phyloP scores from a whole-genome alignment of 2,888 invertebrate genomes.

The Cyaniris semiargus region DNA sequence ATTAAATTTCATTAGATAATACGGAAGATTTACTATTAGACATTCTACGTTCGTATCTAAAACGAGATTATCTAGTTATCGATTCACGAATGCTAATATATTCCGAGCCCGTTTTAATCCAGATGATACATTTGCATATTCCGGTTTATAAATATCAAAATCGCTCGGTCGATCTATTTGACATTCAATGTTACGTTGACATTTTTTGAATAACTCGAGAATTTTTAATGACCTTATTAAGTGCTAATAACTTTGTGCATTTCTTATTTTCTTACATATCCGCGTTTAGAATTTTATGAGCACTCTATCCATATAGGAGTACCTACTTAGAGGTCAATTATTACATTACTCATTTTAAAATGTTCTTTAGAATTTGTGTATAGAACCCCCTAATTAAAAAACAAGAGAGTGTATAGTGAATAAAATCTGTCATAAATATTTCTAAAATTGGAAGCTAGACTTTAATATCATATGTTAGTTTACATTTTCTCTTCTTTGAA shows the following conservation, averaged over 20 bases:
- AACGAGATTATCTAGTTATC: neutral
- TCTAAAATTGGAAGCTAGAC: no score
- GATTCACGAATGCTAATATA: conserved; percentile 23
- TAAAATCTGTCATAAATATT: no score
- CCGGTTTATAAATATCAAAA: conserved; percentile 28
- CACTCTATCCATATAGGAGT: neutral
- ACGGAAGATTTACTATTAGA: conserved; percentile 10
- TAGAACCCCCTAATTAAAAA: no score
- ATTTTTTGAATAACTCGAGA: conserved; percentile 1
- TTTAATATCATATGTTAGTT: no score
- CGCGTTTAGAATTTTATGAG: neutral
- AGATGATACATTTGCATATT: conserved; percentile 18
- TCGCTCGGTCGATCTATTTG: conserved; percentile 7
- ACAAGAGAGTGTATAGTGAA: no score
- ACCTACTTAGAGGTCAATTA: no score
- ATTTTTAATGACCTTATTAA: neutral
- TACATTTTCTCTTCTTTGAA: no score
- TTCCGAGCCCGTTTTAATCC: conserved; percentile 9
- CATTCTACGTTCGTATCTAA: neutral
- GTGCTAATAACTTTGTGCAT: neutral
- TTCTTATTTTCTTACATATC: neutral
- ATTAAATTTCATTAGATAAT: conserved; percentile 5
- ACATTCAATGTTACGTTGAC: conserved; percentile 13
- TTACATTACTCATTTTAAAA: no score
- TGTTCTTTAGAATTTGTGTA: no score